Percentiles rank a stretch among this genome's conserved stretches.
These are phyloP conservation scores for Cephus rjabovi DNA, from an alignment of 2,888 invertebrate genomes.

Conservation along the genomic window DNA sequence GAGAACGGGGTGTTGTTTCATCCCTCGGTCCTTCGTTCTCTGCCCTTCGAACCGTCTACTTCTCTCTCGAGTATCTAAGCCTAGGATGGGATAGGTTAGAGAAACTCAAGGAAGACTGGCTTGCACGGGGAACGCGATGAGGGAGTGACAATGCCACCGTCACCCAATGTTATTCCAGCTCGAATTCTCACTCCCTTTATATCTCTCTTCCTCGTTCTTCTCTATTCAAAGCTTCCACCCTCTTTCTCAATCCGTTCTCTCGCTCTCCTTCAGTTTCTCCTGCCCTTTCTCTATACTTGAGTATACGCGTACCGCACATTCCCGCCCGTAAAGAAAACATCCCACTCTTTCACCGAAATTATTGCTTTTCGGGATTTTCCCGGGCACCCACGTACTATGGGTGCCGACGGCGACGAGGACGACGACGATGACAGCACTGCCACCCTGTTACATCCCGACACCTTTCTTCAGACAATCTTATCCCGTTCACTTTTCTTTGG, in stretches of 20 bases:
- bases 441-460: too few species aligned
- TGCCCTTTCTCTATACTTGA: constrained; percentile 26
- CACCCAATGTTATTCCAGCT: constrained; percentile 62
- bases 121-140: constrained; percentile 27
- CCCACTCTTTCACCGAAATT: constrained; percentile 26
- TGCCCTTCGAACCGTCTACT: constrained; percentile 40
- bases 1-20: constrained; percentile 63
- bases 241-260: constrained; percentile 23
- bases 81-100: constrained; percentile 47
- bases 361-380: constrained; percentile 44
- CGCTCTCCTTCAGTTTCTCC: constrained; percentile 20
- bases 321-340: constrained; percentile 54
- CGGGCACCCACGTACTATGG: too few species aligned
- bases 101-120: constrained; percentile 1
- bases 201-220: constrained; percentile 25
- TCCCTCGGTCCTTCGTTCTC: constrained; percentile 45
- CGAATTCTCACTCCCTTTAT: constrained; percentile 50
- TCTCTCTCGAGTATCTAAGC: constrained; percentile 25
- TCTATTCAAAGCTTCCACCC: constrained; percentile 11
- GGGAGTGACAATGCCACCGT: constrained; percentile 61
- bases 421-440: too few species aligned
- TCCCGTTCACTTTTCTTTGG: too few species aligned
- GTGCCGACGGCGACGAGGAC: too few species aligned
- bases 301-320: constrained; percentile 43
- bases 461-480: too few species aligned